Evolutionary conservation across 2,113 vertebrate genomes (phyloP).

Genomic region (Hyperopisus bebe): DNA sequence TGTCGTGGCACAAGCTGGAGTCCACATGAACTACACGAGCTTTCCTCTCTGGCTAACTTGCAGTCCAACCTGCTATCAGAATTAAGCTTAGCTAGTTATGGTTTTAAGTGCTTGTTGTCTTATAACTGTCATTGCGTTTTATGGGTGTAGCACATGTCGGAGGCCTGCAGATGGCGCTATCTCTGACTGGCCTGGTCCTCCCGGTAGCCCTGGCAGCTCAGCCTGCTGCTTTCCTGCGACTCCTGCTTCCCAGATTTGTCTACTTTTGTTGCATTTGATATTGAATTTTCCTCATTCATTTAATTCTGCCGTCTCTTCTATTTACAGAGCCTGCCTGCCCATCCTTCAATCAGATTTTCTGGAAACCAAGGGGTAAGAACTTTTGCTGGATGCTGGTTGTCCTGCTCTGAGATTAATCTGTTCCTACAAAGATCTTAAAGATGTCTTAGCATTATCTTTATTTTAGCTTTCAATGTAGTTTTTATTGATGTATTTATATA

Average conservation of each 20-base stretch:
- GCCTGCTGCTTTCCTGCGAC: not conserved
- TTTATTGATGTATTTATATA: not conserved
- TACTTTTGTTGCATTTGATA: not conserved
- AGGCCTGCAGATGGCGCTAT: not conserved
- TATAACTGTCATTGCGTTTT: not conserved
- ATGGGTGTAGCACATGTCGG: not conserved
- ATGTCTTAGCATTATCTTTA: not conserved
- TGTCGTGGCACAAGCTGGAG: not conserved
- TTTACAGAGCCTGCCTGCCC: conserved; percentile 70
- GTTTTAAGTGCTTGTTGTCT: not conserved
- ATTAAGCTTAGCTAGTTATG: not conserved
- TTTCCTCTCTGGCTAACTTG: not conserved
- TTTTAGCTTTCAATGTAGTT: not conserved
- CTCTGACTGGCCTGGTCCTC: not conserved
- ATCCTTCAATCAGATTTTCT: conserved; percentile 84
- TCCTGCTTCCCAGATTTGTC: not conserved
- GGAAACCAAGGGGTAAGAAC: conserved; percentile 94
- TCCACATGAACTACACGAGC: not conserved
- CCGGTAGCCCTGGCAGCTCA: not conserved
- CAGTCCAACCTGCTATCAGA: not conserved
- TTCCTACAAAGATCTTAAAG: not conserved
- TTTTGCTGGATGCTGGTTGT: not conserved
- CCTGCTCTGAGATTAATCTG: not conserved
- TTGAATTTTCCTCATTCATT: not conserved
- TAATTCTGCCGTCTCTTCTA: conserved; percentile 7